Conservation (phyloP, 2,797 vertebrate genomes). For the Hemibagrus guttatus region DNA sequence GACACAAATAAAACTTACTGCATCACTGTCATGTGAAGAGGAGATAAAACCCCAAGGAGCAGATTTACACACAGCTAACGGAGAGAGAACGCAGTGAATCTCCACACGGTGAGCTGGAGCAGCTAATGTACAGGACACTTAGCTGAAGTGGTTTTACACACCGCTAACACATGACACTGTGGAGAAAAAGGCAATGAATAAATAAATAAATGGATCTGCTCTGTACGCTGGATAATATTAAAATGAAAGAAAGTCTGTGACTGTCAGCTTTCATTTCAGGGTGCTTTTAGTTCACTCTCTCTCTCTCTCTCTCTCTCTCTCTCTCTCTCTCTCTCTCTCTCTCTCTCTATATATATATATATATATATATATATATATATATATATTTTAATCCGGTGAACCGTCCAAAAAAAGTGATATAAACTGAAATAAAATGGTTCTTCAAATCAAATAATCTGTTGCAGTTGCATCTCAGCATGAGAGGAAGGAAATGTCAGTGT, state of each 20-base stretch:
- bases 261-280: not conserved
- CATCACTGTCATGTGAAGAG: not conserved
- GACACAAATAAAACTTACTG: not conserved
- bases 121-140: not conserved
- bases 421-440: not conserved
- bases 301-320: too few relatives aligned
- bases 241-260: not conserved
- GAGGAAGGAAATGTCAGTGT: not conserved
- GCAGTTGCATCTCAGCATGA: not conserved
- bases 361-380: too few relatives aligned
- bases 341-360: not conserved
- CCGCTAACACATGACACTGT: not conserved
- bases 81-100: not conserved
- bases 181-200: not conserved
- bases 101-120: not conserved
- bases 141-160: not conserved
- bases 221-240: not conserved
- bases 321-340: too few relatives aligned
- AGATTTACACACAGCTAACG: not conserved
- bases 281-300: not conserved
- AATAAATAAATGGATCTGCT: not conserved
- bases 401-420: not conserved
- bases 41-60: not conserved
- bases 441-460: not conserved
- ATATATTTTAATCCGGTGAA: not conserved